These are phyloP conservation scores for Prionace glauca DNA, from an alignment of 2,797 vertebrate species.

Conservation along the genomic window DNA sequence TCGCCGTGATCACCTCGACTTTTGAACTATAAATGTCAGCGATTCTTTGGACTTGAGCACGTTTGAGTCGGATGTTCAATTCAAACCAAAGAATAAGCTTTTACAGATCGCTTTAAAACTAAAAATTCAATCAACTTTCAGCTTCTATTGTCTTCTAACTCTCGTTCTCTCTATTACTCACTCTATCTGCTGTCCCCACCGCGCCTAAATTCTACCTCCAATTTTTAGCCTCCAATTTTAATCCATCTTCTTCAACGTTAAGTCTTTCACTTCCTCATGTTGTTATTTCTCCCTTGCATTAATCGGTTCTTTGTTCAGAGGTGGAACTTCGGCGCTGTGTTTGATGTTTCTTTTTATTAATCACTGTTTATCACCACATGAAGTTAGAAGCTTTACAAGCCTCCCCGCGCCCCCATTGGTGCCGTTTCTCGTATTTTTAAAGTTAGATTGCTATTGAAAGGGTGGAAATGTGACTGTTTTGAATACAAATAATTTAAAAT, in stretches of 20 bases:
- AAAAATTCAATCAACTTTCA: background rate
- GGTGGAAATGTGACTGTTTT: background rate
- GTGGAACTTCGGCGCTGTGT: background rate
- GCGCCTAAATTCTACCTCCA: background rate
- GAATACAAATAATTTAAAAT: background rate
- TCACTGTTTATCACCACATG: background rate
- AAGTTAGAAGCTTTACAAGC: background rate
- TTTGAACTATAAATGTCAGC: background rate
- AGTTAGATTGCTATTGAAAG: too few species aligned
- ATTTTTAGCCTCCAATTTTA: background rate
- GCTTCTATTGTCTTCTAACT: background rate
- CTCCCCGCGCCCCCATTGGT: too few species aligned
- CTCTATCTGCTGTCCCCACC: background rate
- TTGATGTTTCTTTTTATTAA: background rate
- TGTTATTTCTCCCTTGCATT: background rate
- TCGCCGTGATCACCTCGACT: background rate
- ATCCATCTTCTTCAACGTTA: background rate
- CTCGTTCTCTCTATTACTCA: background rate
- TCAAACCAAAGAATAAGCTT: background rate
- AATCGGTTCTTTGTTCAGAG: background rate
- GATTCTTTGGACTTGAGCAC: background rate
- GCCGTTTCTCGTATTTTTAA: too few species aligned
- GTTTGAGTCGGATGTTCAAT: background rate
- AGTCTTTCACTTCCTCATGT: background rate
- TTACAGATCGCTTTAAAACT: background rate